A percentile compares a stretch with the other conserved stretches of the same genome.
These are phyloP conservation scores for Torymus auratus DNA, from an alignment of 2,888 invertebrate genomes.

Conservation along the genomic window DNA sequence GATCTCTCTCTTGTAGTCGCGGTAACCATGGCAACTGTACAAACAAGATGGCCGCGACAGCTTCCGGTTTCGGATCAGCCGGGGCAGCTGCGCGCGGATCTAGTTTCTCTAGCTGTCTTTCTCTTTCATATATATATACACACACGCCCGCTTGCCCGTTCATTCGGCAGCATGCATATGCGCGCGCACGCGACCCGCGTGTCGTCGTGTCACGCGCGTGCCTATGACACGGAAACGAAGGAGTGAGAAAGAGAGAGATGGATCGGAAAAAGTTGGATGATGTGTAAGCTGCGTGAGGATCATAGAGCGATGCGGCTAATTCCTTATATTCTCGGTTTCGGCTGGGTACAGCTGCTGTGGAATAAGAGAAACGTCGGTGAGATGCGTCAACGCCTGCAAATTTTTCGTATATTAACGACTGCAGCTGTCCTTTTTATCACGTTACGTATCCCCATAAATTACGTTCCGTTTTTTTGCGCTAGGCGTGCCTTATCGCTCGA, in stretches of 20 bases:
- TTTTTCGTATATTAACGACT: too few species aligned
- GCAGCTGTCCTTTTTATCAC: too few species aligned
- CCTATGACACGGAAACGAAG: too few species aligned
- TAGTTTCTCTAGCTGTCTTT: conserved; percentile 71
- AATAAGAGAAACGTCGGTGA: too few species aligned
- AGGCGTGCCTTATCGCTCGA: too few species aligned
- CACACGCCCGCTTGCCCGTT: not conserved
- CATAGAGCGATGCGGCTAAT: not conserved
- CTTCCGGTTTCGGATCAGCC: conserved; percentile 72
- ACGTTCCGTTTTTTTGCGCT: too few species aligned
- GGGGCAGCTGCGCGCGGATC: conserved; percentile 74
- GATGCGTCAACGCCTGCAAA: too few species aligned
- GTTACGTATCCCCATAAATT: too few species aligned
- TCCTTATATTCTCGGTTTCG: not conserved
- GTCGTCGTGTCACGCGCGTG: not conserved
- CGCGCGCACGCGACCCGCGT: not conserved
- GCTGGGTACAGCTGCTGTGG: too few species aligned
- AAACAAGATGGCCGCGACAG: conserved; percentile 75
- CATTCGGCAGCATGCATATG: conserved; percentile 18
- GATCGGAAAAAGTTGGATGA: conserved; percentile 7
- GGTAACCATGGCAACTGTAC: conserved; percentile 76
- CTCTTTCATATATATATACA: conserved; percentile 10
- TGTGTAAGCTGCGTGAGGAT: not conserved
- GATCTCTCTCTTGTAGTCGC: conserved; percentile 66
- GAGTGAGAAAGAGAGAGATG: conserved; percentile 18